Conservation (phyloP, 2,113 vertebrate species). For the Menidia beryllina region DNA sequence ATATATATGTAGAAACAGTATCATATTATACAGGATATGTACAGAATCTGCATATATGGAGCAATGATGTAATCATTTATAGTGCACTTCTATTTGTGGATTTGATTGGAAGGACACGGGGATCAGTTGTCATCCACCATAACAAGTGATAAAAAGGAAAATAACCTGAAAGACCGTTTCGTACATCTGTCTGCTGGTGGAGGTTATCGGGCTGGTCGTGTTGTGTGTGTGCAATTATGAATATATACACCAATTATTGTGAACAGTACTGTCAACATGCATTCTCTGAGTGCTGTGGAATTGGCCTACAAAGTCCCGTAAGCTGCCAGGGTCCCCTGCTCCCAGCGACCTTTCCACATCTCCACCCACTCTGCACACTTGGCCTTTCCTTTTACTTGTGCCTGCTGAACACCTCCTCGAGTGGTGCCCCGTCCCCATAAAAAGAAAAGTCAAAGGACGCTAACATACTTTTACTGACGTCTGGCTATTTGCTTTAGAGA, state of each 20-base stretch:
- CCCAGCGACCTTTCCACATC: slow-evolving; percentile 30
- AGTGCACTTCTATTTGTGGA: no score
- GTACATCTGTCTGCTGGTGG: no score
- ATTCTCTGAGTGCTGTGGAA: background rate
- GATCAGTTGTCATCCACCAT: no score
- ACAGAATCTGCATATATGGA: no score
- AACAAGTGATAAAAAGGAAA: no score
- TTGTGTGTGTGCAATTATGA: background rate
- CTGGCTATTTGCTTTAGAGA: no score
- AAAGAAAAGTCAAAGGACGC: background rate
- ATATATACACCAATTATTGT: background rate
- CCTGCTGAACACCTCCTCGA: background rate
- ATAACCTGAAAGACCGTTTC: no score
- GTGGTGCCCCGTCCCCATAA: background rate
- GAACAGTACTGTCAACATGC: background rate
- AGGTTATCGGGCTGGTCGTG: background rate
- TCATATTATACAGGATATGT: no score
- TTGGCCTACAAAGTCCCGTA: background rate
- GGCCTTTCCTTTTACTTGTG: background rate
- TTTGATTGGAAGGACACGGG: no score
- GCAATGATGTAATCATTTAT: no score
- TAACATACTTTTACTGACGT: background rate
- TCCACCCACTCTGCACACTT: background rate
- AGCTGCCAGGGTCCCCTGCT: background rate
- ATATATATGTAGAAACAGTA: no score